Base-by-base conservation (phyloP, 2,797 vertebrate species). In the Hybognathus amarus region DNA sequence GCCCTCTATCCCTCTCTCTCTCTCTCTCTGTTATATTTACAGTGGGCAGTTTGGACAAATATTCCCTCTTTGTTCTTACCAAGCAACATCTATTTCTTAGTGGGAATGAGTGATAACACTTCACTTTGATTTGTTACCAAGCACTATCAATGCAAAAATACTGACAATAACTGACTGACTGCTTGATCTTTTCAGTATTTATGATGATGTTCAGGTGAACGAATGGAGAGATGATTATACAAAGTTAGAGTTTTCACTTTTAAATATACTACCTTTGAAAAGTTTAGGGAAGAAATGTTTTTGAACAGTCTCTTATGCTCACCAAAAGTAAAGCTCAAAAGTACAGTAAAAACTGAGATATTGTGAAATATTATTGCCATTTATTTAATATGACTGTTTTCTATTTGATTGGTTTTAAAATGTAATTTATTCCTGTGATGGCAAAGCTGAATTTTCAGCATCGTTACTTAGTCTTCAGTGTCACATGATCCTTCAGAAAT, bases 1-100 rank as follows among this genome's bases (percentile, higher is more conserved):
- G 61, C 13, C n/a, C 40, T 83, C 52, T 70, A 54, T 38, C 63
- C 68, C 42, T 61, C 56, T 67, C 24, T 67, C 20, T 63, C 77
- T 42, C 24, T 68, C 24, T 67, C 77, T 42, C 88, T 4, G 61
- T 63, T 73, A 33, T 47, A 74, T 74, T 54, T 74, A 36, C 12
- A 24, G 30, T 54, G 71, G 18, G 50, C 50, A 74, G 30, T 59
- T n/a, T 22, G 33, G 52, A 59, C 20, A 8, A 17, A 24, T 40
- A 56, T 59, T 75, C 22, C 33, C 52, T 56, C 47, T 56, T 56
- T 17, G 33, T 38, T 54, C 30, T 36, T 22, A 1, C 47, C 36
- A 36, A 33, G 47, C 11, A 54, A 54, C 36, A 36, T 54, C 10
- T 13, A 27, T 73, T 56, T 75, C 13, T 22, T n/a, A 4, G 20